Evolutionary conservation across 2,888 invertebrate genomes (phyloP).

Genomic region (Tachina fera): DNA sequence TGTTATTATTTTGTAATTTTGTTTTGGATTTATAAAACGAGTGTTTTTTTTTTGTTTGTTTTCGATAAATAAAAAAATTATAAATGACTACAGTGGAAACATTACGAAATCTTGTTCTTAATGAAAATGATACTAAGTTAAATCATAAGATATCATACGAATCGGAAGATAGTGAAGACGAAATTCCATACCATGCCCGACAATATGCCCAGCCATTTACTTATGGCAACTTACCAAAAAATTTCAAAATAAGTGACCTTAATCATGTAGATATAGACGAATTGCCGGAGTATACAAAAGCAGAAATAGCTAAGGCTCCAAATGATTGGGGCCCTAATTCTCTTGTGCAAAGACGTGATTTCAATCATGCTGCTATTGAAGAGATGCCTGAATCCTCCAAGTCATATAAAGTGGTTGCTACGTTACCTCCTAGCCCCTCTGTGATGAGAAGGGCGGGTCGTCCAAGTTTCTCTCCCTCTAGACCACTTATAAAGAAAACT

Average conservation of each 20-base stretch:
- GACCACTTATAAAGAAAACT: conserved; percentile 78
- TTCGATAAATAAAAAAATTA: conserved; percentile 14
- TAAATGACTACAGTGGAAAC: conserved; percentile 63
- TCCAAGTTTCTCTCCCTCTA: conserved; percentile 76
- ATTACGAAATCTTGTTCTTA: conserved; percentile 37
- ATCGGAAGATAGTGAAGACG: conserved; percentile 74
- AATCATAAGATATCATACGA: conserved; percentile 58
- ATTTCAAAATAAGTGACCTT: conserved; percentile 74
- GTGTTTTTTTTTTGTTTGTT: not conserved
- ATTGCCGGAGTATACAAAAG: conserved; percentile 12
- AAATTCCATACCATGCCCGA: conserved; percentile 94
- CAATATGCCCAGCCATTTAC: conserved; percentile 94
- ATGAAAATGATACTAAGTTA: conserved; percentile 45
- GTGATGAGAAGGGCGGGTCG: conserved; percentile 86
- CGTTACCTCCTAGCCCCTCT: conserved; percentile 87
- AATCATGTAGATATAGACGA: conserved; percentile 73
- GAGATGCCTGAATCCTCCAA: conserved; percentile 22
- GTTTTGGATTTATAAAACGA: conserved; percentile 40
- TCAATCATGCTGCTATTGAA: conserved; percentile 68
- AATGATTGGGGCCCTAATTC: not conserved
- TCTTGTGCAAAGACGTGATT: conserved; percentile 56
- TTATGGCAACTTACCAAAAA: conserved; percentile 87
- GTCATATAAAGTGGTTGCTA: conserved; percentile 86
- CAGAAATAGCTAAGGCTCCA: not conserved
- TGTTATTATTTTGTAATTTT: conserved; percentile 26